phyloP scores from a whole-genome alignment of 2,888 invertebrate species.

The Megaustenia siamemsis region DNA sequence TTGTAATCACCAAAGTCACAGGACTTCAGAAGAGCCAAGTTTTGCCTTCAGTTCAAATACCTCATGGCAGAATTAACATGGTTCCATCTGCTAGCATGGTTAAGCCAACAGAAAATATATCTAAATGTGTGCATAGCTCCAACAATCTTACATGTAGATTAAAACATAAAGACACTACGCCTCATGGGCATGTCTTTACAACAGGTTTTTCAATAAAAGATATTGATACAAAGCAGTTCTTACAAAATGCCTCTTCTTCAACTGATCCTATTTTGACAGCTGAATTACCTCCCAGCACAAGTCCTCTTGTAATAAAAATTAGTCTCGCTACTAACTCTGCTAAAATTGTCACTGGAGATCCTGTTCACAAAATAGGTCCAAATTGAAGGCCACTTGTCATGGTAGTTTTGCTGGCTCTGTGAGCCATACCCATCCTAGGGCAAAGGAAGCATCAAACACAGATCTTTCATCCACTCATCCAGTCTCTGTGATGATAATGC shows the following conservation, averaged over 20 bases:
- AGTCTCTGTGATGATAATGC: constrained; percentile 49
- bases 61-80: neutral
- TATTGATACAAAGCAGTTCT: neutral
- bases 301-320: constrained; percentile 15
- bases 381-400: neutral
- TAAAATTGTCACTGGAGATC: neutral
- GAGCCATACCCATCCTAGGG: neutral
- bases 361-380: neutral
- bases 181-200: neutral
- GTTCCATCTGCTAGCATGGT: neutral
- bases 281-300: neutral
- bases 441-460: neutral
- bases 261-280: neutral
- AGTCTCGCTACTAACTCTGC: neutral
- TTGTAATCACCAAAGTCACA: constrained; percentile 42
- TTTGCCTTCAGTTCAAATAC: neutral
- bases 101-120: neutral
- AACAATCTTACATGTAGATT: neutral
- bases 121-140: neutral
- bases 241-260: neutral
- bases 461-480: constrained; percentile 41
- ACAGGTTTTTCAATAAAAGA: neutral
- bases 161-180: neutral
- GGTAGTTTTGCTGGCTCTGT: neutral
- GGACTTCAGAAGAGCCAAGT: constrained; percentile 22